Evolutionary conservation across 2,113 vertebrate species (phyloP), one percentile per base, ranked within the genome.

Genomic region (Clupea harengus): DNA sequence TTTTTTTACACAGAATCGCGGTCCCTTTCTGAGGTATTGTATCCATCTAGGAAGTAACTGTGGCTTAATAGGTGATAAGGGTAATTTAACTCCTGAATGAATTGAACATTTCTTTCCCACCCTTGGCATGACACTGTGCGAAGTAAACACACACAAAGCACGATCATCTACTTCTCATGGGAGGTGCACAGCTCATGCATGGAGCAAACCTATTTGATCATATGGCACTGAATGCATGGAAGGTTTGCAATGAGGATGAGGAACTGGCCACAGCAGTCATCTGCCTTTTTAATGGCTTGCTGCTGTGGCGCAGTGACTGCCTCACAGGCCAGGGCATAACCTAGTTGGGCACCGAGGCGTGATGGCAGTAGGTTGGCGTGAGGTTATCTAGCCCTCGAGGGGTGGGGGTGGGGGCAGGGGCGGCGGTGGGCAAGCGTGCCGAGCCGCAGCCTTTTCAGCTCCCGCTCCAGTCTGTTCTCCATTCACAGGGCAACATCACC

Each of bases 321-420:
- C 82, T 86, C 20, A 83, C 18, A 82, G 8, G 20, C 45, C 81
- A 22, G 82, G 57, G 83, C 45, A 50, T 92, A 91, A 94, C 94
- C 94, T 89, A 94, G 88, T 92, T 94, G 89, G 87, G 89, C 89
- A 94, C 90, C 93, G 94, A 94, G 93, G 95, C 93, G 88, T 87
- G 83, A 91, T 88, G 89, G 85, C 75, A 81, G 82, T 8, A 54
- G 57, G 89, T 85, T 83, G 83, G 85, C 82, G 87, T 83, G 46
- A 82, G 18, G 72, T 72, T 47, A 78, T 78, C 72, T 78, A 32
- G 72, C 28, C 72, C 72, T 39, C 11, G 32, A 18, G 72, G 72
- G 72, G 67, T 39, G 72, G 67, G 67, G 25, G 25, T 11, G 9
- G 10, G 67, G n/a, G n/a, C n/a, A n/a, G n/a, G 25, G n/a, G 39